phyloP scores from a whole-genome alignment of 2,113 vertebrate species.

The Melanerpes formicivorus region DNA sequence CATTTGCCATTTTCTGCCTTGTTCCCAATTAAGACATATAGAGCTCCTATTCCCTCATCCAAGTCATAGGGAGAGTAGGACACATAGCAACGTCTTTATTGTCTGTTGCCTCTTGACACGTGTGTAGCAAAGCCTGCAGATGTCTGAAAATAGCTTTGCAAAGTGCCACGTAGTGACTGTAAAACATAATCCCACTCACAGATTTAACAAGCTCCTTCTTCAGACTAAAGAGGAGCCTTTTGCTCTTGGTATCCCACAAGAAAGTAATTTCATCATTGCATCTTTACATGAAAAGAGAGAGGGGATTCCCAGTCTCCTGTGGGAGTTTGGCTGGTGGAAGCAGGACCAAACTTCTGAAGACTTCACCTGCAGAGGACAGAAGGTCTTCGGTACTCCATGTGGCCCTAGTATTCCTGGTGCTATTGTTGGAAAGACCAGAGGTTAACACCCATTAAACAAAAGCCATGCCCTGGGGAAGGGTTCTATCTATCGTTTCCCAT shows the following conservation, averaged over 20 bases:
- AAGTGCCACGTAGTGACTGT: neutral
- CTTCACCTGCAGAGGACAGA: neutral
- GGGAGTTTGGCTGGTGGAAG: neutral
- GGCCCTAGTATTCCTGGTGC: neutral
- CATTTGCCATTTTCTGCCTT: neutral
- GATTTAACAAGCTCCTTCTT: neutral
- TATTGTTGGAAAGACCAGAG: neutral
- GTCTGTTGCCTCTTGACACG: neutral
- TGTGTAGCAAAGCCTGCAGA: neutral
- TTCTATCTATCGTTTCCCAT: constrained; percentile 10
- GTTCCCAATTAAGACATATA: neutral
- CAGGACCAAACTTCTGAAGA: neutral
- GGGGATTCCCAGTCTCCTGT: neutral
- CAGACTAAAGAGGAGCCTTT: neutral
- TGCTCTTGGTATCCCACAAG: neutral
- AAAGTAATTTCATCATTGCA: neutral
- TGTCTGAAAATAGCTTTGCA: neutral
- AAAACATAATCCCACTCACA: neutral
- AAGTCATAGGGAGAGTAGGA: neutral
- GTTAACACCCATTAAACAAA: neutral
- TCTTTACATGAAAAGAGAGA: neutral
- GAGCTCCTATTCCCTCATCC: neutral
- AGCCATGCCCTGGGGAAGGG: neutral
- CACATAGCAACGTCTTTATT: fast-evolving
- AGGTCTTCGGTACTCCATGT: neutral